Base-by-base conservation (phyloP, 2,113 vertebrate genomes). In the Crotalus horridus region DNA sequence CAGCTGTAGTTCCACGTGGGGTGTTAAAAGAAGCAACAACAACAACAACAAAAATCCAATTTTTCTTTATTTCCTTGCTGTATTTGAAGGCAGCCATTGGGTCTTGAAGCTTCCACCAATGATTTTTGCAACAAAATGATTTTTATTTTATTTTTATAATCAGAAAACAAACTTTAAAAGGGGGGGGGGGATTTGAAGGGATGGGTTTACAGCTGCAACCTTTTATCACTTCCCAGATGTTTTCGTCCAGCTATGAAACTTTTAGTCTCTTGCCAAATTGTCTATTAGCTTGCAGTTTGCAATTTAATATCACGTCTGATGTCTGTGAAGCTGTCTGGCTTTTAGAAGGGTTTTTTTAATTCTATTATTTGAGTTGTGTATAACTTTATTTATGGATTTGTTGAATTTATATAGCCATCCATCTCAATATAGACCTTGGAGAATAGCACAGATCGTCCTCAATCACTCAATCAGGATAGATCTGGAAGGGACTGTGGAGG, bases 11-110 rank as follows among this genome's bases (percentile, higher is more conserved):
- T 93, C 86, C 2, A 87, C n/a, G 26, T 48, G 53, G 33, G 26
- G 21, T 13, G 7, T 89, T 61, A 23, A 85, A 39, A 43, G 55
- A 43, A 48, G 21, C 29, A 29, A 61, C 7, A 39, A 39, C 24
- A 58, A 24, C 26, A 26, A 59, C 2, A 64, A 59, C 2, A 26
- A 92, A 2, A 53, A 20, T 43, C 3, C 23, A 10, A 24, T 21
- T 51, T 89, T 89, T 69, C 89, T 91, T 48, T 96, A 94, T 29
- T 95, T 94, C 4, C 74, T 29, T 33, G n/a, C 6, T 93, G 95
- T 96, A 74, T 95, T 94, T 95, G 93, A 91, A 92, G 91, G 93
- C 92, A 92, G 93, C 90, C 93, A 86, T 94, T 90, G 86, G 39
- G 3, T 3, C 46, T 53, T 91, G 51, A 11, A 88, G 92, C 93